Percentiles rank a stretch among this genome's conserved stretches.
These are phyloP conservation scores for Amphiura filiformis DNA, from an alignment of 35 echinoderm and acorn worm species.

Conservation along the genomic window DNA sequence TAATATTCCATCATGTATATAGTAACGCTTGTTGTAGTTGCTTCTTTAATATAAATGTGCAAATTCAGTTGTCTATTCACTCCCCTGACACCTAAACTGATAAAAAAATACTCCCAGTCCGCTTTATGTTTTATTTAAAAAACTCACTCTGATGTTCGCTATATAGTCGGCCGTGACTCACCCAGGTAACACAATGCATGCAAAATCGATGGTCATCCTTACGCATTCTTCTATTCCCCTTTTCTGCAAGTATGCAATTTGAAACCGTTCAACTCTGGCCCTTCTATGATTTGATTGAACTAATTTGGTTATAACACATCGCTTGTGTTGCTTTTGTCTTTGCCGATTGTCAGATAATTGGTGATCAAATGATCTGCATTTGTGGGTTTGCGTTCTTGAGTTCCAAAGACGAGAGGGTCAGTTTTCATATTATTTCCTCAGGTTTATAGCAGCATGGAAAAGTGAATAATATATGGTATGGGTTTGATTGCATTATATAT, in stretches of 20 bases:
- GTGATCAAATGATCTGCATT: conserved; percentile 3
- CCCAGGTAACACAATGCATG: background rate
- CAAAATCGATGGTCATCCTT: background rate
- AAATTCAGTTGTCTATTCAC: background rate
- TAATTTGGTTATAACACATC: conserved; percentile 1
- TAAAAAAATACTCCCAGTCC: background rate
- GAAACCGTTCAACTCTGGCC: background rate
- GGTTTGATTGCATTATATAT: too few relatives aligned
- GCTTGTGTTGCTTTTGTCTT: conserved; percentile 1
- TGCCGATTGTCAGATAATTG: background rate
- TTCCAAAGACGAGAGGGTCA: background rate
- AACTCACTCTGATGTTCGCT: background rate
- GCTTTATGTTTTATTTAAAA: conserved; percentile 7
- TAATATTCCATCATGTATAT: too few relatives aligned
- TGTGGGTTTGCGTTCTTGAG: background rate
- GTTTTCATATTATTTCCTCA: background rate
- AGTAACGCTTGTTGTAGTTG: too few relatives aligned
- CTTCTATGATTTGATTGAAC: background rate
- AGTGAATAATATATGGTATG: too few relatives aligned
- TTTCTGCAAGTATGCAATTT: background rate
- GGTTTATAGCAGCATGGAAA: too few relatives aligned
- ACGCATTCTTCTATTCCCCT: background rate
- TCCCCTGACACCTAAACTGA: conserved; percentile 4
- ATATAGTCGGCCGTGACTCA: background rate
- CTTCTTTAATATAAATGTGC: background rate